A percentile compares a stretch with the other conserved stretches of the same genome.
Evolutionary conservation across 2,797 vertebrate species (phyloP).

Genomic region (Podargus strigoides): DNA sequence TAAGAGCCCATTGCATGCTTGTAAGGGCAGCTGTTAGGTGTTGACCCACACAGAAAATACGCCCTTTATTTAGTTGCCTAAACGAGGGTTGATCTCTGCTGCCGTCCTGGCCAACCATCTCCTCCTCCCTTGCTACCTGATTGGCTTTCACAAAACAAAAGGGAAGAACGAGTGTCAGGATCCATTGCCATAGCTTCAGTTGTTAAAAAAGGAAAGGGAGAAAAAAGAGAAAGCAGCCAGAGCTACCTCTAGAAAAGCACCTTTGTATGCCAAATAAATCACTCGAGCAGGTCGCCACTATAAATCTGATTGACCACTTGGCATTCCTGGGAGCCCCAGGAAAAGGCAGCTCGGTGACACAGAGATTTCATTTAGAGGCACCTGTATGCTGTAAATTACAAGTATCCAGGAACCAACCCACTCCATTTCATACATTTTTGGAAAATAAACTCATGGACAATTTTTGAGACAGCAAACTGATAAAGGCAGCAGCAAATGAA

Average conservation of each 20-base stretch:
- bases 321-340: not conserved
- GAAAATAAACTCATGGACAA: not conserved
- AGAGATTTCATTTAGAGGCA: not conserved
- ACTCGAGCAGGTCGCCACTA: not conserved
- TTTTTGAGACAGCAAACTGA: not conserved
- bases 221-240: not conserved
- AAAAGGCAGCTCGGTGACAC: not conserved
- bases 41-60: not conserved
- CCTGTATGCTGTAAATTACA: not conserved
- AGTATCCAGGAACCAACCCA: not conserved
- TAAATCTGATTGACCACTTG: not conserved
- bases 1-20: not conserved
- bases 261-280: not conserved
- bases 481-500: not conserved
- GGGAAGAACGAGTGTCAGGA: not conserved
- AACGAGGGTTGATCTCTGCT: not conserved
- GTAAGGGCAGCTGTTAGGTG: not conserved
- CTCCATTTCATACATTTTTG: not conserved
- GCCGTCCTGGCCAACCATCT: not conserved
- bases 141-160: constrained; percentile 41
- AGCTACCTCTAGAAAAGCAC: not conserved
- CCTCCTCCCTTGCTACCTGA: constrained; percentile 2
- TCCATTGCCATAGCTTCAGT: not conserved
- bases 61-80: not conserved
- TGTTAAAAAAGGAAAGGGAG: not conserved